Conservation (phyloP, 2,113 vertebrate species). For the Equus quagga region DNA sequence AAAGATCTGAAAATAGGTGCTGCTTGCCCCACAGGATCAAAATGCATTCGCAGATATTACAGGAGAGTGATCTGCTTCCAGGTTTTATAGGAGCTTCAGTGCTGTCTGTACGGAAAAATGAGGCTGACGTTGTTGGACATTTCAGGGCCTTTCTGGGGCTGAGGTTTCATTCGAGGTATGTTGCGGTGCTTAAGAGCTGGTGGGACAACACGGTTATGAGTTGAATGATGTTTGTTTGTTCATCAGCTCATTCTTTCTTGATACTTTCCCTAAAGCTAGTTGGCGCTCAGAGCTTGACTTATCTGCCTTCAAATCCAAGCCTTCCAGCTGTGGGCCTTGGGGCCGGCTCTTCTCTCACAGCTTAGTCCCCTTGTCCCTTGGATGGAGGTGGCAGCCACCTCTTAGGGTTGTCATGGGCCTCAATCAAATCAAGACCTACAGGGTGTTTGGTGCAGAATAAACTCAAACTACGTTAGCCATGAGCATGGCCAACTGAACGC, state of each 20-base stretch:
- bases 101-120: neutral
- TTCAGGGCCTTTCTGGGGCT: neutral
- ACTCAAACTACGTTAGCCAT: neutral
- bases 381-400: fast-evolving
- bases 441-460: neutral
- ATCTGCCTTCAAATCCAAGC: no score
- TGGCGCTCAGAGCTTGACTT: neutral
- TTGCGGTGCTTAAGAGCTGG: neutral
- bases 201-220: fast-evolving
- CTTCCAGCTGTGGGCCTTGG: fast-evolving
- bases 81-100: neutral
- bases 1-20: neutral
- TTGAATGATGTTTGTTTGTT: neutral
- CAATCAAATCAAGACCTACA: neutral
- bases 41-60: neutral
- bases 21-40: neutral
- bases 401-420: neutral
- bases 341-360: neutral
- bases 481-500: no score
- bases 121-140: neutral
- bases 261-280: neutral
- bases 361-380: neutral
- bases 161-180: neutral
- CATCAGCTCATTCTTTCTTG: neutral
- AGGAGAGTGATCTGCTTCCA: neutral